Percentiles rank a stretch among this genome's conserved stretches.
Conservation (phyloP, 2,797 vertebrate species). For the Clamator glandarius region DNA sequence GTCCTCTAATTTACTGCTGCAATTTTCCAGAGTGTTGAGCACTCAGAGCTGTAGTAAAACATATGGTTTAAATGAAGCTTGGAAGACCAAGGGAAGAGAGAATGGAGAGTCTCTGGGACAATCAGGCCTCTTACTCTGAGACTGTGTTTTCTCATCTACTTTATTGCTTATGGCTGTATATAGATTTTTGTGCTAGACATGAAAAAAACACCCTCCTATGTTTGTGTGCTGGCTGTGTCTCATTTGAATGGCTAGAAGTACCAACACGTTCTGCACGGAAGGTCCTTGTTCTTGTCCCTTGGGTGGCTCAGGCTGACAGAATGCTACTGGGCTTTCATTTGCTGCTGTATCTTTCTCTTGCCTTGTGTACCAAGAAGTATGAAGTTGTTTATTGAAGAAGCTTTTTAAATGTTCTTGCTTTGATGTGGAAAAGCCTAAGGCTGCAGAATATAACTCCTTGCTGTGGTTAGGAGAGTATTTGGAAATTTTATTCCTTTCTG, state of each 20-base stretch:
- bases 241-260: background rate
- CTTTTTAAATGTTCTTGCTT: background rate
- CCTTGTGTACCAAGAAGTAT: background rate
- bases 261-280: background rate
- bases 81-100: background rate
- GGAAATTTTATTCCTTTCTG: background rate
- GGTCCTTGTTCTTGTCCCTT: background rate
- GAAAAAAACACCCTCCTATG: background rate
- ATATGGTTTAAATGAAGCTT: background rate
- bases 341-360: background rate
- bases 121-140: background rate
- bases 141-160: background rate
- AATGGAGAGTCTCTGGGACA: background rate
- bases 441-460: background rate
- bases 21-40: constrained; percentile 3
- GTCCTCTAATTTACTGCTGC: background rate
- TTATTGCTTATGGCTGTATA: background rate
- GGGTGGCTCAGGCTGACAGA: background rate
- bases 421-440: background rate
- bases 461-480: background rate
- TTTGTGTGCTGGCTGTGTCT: background rate
- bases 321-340: background rate
- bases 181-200: background rate
- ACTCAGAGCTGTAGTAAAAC: background rate
- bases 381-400: background rate